A percentile compares a stretch with the other conserved stretches of the same genome.
These are phyloP conservation scores for Lucinisca nassula DNA, from an alignment of 2,888 invertebrate genomes.

Conservation along the genomic window DNA sequence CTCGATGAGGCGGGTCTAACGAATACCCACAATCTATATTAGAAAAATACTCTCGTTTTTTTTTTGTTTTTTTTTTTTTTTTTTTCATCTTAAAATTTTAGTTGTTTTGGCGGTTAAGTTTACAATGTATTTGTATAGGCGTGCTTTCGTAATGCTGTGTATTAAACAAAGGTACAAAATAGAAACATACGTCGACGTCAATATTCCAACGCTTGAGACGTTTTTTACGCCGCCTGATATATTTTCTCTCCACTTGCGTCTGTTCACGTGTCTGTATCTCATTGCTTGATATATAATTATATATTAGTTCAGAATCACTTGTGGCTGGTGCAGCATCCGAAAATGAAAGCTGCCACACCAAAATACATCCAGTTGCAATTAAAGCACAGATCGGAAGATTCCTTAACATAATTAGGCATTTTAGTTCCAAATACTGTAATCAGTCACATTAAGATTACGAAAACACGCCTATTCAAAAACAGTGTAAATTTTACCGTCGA, in stretches of 20 bases:
- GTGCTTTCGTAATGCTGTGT: too few species aligned
- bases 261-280: neutral
- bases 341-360: neutral
- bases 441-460: too few species aligned
- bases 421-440: neutral
- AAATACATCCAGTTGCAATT: neutral
- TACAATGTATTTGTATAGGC: too few species aligned
- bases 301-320: neutral
- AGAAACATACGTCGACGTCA: neutral
- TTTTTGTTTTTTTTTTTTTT: too few species aligned
- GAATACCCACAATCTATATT: too few species aligned
- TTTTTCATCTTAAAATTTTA: too few species aligned
- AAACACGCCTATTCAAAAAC: too few species aligned
- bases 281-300: neutral
- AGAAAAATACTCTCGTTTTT: too few species aligned
- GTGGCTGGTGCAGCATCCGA: neutral
- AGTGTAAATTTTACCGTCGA: too few species aligned
- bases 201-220: neutral
- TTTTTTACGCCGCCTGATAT: neutral
- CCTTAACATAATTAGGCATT: neutral
- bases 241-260: neutral
- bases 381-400: neutral
- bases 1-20: too few species aligned
- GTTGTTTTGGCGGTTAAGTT: too few species aligned
- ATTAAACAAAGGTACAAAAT: neutral